phyloP scores from a whole-genome alignment of 2,888 invertebrate species.

The Seladonia tumulorum region DNA sequence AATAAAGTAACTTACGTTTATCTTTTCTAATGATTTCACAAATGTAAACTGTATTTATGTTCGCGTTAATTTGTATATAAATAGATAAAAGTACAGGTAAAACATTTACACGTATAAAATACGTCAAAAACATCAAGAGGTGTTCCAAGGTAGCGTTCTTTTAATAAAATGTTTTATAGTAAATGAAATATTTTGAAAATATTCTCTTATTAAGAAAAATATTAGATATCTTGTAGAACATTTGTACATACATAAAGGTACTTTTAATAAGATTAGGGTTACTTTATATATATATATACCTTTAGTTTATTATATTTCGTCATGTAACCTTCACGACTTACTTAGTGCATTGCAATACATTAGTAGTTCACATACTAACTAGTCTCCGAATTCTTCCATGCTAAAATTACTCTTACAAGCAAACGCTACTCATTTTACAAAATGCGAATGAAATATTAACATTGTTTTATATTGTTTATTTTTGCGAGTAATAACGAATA shows the following conservation, averaged over 20 bases:
- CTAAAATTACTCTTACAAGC: conserved; percentile 19
- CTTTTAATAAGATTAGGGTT: conserved; percentile 53
- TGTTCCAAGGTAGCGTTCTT: conserved; percentile 47
- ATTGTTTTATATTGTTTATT: conserved; percentile 41
- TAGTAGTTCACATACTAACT: conserved; percentile 29
- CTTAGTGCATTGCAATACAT: conserved; percentile 49
- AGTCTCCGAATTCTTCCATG: conserved; percentile 59
- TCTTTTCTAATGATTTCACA: conserved; percentile 37
- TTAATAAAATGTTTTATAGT: conserved; percentile 41
- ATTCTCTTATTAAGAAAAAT: conserved; percentile 38
- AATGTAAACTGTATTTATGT: conserved; percentile 54
- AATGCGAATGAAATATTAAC: conserved; percentile 15
- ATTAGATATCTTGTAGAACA: conserved; percentile 46
- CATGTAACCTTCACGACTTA: conserved; percentile 39
- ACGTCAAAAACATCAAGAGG: conserved; percentile 45
- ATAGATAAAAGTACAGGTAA: conserved; percentile 22
- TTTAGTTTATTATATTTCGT: conserved; percentile 35
- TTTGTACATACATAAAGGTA: conserved; percentile 50
- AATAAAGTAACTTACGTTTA: conserved; percentile 17
- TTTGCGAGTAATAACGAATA: conserved; percentile 31
- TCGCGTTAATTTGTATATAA: conserved; percentile 56
- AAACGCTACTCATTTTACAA: conserved; percentile 43
- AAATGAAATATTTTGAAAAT: conserved; percentile 59
- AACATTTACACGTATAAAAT: conserved; percentile 40
- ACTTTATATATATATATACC: conserved; percentile 21